These are phyloP conservation scores for Eupithecia subumbrata DNA, from an alignment of 2,888 invertebrate genomes.

Conservation along the genomic window DNA sequence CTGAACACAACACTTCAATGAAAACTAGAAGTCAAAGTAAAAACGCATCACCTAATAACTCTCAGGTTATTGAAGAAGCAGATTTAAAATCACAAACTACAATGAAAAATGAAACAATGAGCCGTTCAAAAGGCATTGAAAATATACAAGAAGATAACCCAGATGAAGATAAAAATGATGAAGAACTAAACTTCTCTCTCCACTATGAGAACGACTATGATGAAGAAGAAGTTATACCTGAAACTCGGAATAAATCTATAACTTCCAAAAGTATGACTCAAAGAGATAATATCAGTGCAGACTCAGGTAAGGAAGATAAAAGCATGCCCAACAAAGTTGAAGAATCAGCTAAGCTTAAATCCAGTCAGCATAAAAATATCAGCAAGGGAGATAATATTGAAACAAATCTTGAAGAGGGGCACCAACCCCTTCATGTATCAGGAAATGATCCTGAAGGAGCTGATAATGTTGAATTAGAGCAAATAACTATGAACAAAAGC, in stretches of 20 bases:
- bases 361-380: slow-evolving; percentile 11
- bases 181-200: slow-evolving; percentile 39
- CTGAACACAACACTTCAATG: slow-evolving; percentile 28
- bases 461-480: not conserved
- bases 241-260: slow-evolving; percentile 16
- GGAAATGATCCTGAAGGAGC: slow-evolving; percentile 24
- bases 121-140: slow-evolving; percentile 12
- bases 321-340: slow-evolving; percentile 21
- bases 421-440: not conserved
- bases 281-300: slow-evolving; percentile 15
- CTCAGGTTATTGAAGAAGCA: slow-evolving; percentile 15
- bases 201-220: slow-evolving; percentile 30
- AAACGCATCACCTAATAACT: slow-evolving; percentile 13
- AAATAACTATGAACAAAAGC: not conserved
- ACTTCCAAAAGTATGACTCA: slow-evolving; percentile 17
- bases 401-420: slow-evolving; percentile 1
- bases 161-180: slow-evolving; percentile 23
- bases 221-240: slow-evolving; percentile 13
- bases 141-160: slow-evolving; percentile 9
- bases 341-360: slow-evolving; percentile 20
- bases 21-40: slow-evolving; percentile 26
- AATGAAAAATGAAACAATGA: slow-evolving; percentile 17
- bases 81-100: slow-evolving; percentile 2
- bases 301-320: slow-evolving; percentile 16
- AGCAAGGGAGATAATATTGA: slow-evolving; percentile 1